A percentile compares a stretch with the other conserved stretches of the same genome.
phyloP scores from a whole-genome alignment of 1,140 invertebrate species.

The Ceratina japonica region DNA sequence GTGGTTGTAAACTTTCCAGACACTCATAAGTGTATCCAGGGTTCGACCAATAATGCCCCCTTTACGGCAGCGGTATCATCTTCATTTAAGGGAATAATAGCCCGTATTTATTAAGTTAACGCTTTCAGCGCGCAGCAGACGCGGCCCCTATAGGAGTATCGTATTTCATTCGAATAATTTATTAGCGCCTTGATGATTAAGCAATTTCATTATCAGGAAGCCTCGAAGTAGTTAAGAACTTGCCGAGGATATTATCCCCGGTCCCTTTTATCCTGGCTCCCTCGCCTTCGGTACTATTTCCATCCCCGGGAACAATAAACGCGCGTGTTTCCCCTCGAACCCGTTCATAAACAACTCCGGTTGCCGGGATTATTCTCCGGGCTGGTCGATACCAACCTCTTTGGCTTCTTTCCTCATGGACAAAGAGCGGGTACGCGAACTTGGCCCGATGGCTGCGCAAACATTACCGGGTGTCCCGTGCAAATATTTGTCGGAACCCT shows the following conservation, averaged over 20 bases:
- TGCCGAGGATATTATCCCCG: conserved; percentile 8
- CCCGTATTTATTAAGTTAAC: conserved; percentile 9
- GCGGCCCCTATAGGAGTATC: too few species aligned
- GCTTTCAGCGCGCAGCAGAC: neutral
- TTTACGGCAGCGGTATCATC: neutral
- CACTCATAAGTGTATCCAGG: conserved; percentile 44
- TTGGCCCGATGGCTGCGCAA: conserved; percentile 28
- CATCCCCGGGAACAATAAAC: neutral
- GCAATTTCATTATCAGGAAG: too few species aligned
- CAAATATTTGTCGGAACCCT: conserved; percentile 25
- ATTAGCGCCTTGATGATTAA: neutral
- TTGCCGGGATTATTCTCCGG: conserved; percentile 1
- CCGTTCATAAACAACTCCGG: conserved; percentile 1
- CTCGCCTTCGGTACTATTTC: neutral
- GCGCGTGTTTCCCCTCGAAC: neutral
- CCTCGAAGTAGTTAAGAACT: neutral
- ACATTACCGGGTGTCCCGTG: conserved; percentile 13
- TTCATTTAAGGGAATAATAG: neutral
- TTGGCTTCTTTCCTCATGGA: neutral
- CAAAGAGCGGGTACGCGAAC: neutral
- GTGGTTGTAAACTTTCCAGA: conserved; percentile 47
- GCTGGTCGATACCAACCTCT: neutral
- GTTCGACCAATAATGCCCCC: neutral
- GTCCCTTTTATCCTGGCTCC: neutral
- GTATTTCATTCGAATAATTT: conserved; percentile 22